Evolutionary conservation across 2,888 invertebrate genomes (phyloP).

Genomic region (Venustoraphidia nigricollis): DNA sequence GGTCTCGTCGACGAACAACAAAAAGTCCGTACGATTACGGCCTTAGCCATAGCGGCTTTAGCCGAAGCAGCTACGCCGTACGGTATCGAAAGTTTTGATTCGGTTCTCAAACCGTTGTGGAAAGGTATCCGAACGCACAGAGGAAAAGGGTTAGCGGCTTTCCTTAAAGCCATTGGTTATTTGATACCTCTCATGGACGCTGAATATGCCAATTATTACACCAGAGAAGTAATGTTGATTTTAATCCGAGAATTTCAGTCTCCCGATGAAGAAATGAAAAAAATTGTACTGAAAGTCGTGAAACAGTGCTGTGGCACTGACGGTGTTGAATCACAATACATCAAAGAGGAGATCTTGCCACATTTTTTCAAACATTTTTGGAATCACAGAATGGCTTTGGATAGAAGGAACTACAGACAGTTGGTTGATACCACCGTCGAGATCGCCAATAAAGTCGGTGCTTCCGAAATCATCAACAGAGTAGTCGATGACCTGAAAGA

Average conservation of each 20-base stretch:
- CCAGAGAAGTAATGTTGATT: slow-evolving; percentile 97
- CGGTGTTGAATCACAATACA: slow-evolving; percentile 98
- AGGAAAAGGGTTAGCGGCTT: slow-evolving; percentile 93
- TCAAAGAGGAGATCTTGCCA: slow-evolving; percentile 96
- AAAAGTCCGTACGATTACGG: slow-evolving; percentile 97
- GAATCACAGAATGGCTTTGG: slow-evolving; percentile 99
- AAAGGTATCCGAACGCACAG: slow-evolving; percentile 90
- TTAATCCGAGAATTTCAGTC: slow-evolving; percentile 98
- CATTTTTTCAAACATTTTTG: slow-evolving; percentile 99
- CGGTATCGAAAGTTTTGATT: slow-evolving; percentile 99
- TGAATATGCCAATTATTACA: slow-evolving; percentile 99
- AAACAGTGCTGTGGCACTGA: slow-evolving; percentile 99
- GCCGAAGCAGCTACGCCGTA: slow-evolving; percentile 99
- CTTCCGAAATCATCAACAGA: slow-evolving; percentile 95
- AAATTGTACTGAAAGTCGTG: slow-evolving; percentile 98
- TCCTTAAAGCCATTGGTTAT: slow-evolving; percentile 97
- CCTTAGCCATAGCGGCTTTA: slow-evolving; percentile 91
- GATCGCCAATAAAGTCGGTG: slow-evolving; percentile 99
- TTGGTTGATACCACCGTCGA: slow-evolving; percentile 99
- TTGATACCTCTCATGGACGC: slow-evolving; percentile 99
- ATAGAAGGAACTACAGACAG: slow-evolving; percentile 93
- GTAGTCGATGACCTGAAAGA: slow-evolving; percentile 99
- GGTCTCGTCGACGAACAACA: slow-evolving; percentile 98
- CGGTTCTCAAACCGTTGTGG: slow-evolving; percentile 97
- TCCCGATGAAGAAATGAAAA: slow-evolving; percentile 99